Evolutionary conservation across 2,797 vertebrate genomes (phyloP).

Genomic region (Chelon auratus): DNA sequence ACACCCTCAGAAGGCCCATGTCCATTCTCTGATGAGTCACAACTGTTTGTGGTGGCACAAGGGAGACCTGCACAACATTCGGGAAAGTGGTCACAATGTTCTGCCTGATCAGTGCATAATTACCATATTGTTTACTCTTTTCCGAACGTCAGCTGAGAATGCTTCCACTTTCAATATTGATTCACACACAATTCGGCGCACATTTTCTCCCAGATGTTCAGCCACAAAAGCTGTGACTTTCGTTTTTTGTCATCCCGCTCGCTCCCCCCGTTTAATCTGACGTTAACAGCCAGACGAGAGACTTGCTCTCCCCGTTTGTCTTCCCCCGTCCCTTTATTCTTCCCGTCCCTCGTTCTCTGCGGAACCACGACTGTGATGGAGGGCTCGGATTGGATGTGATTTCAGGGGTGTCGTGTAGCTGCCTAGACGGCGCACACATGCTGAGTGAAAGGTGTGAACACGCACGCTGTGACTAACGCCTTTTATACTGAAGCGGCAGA

Average conservation of each 20-base stretch:
- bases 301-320: constrained; percentile 1
- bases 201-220: background rate
- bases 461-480: constrained; percentile 12
- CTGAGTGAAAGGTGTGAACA: constrained; percentile 43
- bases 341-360: background rate
- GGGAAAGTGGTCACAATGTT: too few relatives aligned
- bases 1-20: too few relatives aligned
- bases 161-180: background rate
- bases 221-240: background rate
- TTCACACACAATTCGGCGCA: background rate
- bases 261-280: constrained; percentile 1
- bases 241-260: constrained; percentile 10
- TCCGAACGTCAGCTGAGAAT: background rate
- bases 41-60: too few relatives aligned
- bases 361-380: constrained; percentile 31
- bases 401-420: background rate
- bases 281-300: constrained; percentile 27
- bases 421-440: constrained; percentile 7
- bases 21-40: too few relatives aligned
- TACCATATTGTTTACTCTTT: background rate
- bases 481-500: background rate
- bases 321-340: background rate
- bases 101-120: too few relatives aligned
- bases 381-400: constrained; percentile 25
- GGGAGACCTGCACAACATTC: too few relatives aligned